These are phyloP conservation scores for Anguilla anguilla DNA, from an alignment of 2,797 vertebrate species.

Conservation along the genomic window DNA sequence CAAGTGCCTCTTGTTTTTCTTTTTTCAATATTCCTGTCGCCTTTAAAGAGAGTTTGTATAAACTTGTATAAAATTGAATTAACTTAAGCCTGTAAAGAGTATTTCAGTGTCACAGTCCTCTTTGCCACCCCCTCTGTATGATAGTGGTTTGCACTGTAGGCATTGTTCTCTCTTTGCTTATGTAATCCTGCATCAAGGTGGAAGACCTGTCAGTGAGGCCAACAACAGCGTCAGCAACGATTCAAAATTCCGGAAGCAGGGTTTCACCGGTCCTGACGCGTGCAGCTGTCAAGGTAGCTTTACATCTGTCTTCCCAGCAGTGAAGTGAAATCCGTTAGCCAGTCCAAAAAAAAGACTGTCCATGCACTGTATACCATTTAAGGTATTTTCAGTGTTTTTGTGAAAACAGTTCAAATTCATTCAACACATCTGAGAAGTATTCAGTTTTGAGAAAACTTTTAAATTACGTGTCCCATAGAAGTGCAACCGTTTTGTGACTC, in stretches of 20 bases:
- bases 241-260: background rate
- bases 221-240: background rate
- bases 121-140: background rate
- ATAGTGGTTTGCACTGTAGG: background rate
- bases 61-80: background rate
- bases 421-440: no score
- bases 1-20: background rate
- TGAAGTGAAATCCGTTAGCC: background rate
- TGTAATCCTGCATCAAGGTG: slow-evolving; percentile 19
- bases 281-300: slow-evolving; percentile 27
- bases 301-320: background rate
- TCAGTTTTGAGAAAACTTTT: no score
- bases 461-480: background rate
- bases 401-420: no score
- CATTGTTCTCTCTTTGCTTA: slow-evolving; percentile 23
- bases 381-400: no score
- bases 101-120: background rate
- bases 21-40: background rate
- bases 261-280: background rate
- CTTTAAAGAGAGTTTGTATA: background rate
- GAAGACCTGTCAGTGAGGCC: background rate
- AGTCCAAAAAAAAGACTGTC: background rate
- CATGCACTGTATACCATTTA: background rate
- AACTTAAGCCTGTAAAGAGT: background rate
- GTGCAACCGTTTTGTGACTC: background rate